Evolutionary conservation across 2,113 vertebrate genomes (phyloP).

Genomic region (Pygoscelis antarcticus): DNA sequence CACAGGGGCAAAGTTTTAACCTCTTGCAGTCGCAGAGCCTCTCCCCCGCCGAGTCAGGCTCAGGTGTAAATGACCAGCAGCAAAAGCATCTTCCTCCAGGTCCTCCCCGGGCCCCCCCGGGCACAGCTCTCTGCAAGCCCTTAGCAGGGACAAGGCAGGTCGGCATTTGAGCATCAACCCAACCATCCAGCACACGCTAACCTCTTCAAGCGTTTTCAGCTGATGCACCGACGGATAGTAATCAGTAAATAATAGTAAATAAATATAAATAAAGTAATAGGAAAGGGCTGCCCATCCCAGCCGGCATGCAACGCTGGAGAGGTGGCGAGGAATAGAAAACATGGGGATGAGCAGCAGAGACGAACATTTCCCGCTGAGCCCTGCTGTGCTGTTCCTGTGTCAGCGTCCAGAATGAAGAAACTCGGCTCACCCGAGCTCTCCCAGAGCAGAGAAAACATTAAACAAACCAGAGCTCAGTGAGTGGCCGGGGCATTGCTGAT

Average conservation of each 20-base stretch:
- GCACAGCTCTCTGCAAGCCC: background rate
- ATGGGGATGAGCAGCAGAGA: background rate
- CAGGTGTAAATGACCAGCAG: constrained; percentile 31
- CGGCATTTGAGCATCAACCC: background rate
- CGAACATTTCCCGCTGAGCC: background rate
- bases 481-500: background rate
- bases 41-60: background rate
- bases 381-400: accelerated
- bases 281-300: background rate
- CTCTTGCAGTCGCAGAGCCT: constrained; percentile 64
- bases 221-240: accelerated
- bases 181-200: accelerated
- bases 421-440: background rate
- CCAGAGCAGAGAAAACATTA: background rate
- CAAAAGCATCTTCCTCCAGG: background rate
- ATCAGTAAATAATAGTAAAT: background rate
- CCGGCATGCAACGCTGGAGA: accelerated
- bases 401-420: background rate
- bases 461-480: background rate
- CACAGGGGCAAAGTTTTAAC: constrained; percentile 78
- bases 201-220: background rate
- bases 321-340: background rate
- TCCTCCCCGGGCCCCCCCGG: background rate
- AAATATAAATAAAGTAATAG: background rate
- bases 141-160: background rate